Conservation (phyloP, 2,113 vertebrate genomes). For the Xenus cinereus region DNA sequence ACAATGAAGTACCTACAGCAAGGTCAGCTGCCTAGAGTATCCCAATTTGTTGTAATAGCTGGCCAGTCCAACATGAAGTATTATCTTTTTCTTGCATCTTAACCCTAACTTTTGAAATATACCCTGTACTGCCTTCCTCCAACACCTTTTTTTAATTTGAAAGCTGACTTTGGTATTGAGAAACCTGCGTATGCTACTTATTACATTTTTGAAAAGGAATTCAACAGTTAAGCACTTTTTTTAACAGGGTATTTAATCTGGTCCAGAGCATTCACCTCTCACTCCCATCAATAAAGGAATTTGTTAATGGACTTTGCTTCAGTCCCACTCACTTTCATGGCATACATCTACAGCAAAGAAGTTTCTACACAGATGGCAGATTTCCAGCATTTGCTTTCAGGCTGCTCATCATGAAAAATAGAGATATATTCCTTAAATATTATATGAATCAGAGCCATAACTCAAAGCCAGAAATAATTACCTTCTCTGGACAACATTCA, state of each 20-base stretch:
- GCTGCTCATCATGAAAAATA: constrained; percentile 27
- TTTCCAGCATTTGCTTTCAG: constrained; percentile 36
- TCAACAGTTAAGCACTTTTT: background rate
- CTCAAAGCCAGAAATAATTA: constrained; percentile 28
- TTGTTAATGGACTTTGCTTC: constrained; percentile 7
- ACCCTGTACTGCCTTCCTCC: background rate
- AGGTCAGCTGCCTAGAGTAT: background rate
- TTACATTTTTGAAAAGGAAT: background rate
- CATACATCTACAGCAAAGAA: background rate
- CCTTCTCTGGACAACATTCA: constrained; percentile 14
- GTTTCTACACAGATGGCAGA: background rate
- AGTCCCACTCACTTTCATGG: background rate
- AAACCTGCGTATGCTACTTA: background rate
- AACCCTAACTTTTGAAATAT: background rate
- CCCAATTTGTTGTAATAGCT: background rate
- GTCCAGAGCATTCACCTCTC: background rate
- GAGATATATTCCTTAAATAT: constrained; percentile 43
- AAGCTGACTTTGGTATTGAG: background rate
- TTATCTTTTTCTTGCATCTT: background rate
- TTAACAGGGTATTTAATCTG: background rate
- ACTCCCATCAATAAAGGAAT: background rate
- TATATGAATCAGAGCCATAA: constrained; percentile 2
- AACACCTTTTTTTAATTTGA: background rate
- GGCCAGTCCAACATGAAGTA: background rate
- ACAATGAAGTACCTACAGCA: background rate